These are phyloP conservation scores for Sardinella longiceps DNA, from an alignment of 2,797 vertebrate species.

Conservation along the genomic window DNA sequence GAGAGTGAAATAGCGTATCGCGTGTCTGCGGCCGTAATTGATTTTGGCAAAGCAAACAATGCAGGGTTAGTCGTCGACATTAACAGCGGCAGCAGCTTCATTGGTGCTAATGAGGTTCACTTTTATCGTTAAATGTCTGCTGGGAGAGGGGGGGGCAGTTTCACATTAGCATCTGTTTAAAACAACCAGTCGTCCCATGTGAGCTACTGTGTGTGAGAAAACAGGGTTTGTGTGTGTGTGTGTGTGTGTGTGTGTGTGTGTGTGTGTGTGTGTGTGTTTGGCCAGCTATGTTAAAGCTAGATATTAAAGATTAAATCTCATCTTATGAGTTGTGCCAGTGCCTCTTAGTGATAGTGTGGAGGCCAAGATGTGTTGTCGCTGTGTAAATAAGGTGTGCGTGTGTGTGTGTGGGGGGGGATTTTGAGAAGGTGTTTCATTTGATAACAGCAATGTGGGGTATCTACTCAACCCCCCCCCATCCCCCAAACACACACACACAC, in stretches of 20 bases:
- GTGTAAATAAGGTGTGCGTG: too few species aligned
- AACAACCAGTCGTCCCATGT: slow-evolving; percentile 33
- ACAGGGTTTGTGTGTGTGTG: slow-evolving; percentile 2
- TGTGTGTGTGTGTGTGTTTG: background rate
- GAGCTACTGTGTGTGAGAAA: background rate
- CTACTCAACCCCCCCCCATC: background rate
- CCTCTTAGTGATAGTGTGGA: background rate
- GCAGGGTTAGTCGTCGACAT: slow-evolving; percentile 47
- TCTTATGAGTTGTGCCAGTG: background rate
- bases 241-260: background rate
- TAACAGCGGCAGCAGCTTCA: slow-evolving; percentile 48
- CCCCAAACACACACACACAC: background rate
- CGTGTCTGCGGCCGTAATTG: slow-evolving; percentile 28
- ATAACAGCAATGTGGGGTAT: background rate
- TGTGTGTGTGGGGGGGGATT: too few species aligned
- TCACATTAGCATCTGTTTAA: slow-evolving; percentile 39
- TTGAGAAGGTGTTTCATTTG: background rate
- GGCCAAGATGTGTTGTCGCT: background rate
- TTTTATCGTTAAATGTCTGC: slow-evolving; percentile 50
- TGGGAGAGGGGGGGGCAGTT: slow-evolving; percentile 34
- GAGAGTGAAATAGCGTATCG: background rate
- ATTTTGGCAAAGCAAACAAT: slow-evolving; percentile 45
- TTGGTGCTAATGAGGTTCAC: slow-evolving; percentile 45
- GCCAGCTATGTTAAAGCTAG: background rate
- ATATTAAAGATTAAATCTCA: background rate